phyloP scores from a whole-genome alignment of 2,888 invertebrate species.

The Campoplex nolae region DNA sequence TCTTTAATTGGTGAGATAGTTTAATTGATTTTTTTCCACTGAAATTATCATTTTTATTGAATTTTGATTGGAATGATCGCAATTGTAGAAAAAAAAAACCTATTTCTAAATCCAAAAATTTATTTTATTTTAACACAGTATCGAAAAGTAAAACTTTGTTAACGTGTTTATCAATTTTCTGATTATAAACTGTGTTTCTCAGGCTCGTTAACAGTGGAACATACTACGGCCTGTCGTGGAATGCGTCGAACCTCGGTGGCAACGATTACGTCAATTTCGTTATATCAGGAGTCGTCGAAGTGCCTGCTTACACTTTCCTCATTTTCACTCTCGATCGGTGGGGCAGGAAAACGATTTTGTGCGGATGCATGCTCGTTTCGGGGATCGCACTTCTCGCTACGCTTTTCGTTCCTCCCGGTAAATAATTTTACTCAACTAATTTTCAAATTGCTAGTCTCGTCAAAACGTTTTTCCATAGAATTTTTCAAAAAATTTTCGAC shows the following conservation, averaged over 20 bases:
- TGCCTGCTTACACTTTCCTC: constrained; percentile 89
- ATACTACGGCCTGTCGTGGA: constrained; percentile 92
- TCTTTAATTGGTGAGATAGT: constrained; percentile 89
- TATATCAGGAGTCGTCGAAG: constrained; percentile 91
- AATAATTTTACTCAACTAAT: constrained; percentile 67
- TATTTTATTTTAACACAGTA: no score
- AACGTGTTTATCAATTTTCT: background rate
- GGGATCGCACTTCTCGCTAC: constrained; percentile 87
- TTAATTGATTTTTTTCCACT: background rate
- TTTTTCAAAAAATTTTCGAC: no score
- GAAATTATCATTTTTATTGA: background rate
- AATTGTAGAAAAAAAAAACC: background rate
- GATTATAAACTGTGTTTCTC: constrained; percentile 50
- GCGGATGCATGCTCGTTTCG: constrained; percentile 89
- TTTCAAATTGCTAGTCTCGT: no score
- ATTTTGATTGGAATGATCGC: background rate
- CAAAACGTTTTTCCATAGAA: no score
- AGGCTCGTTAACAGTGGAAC: constrained; percentile 91
- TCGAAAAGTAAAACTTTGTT: no score
- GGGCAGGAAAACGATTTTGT: constrained; percentile 89
- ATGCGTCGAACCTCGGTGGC: constrained; percentile 89
- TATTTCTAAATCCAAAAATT: background rate
- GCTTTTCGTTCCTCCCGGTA: constrained; percentile 86
- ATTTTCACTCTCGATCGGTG: constrained; percentile 89
- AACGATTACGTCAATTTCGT: constrained; percentile 91